phyloP scores from a whole-genome alignment of 2,113 vertebrate species.

The Cyanoramphus novaezelandiae region DNA sequence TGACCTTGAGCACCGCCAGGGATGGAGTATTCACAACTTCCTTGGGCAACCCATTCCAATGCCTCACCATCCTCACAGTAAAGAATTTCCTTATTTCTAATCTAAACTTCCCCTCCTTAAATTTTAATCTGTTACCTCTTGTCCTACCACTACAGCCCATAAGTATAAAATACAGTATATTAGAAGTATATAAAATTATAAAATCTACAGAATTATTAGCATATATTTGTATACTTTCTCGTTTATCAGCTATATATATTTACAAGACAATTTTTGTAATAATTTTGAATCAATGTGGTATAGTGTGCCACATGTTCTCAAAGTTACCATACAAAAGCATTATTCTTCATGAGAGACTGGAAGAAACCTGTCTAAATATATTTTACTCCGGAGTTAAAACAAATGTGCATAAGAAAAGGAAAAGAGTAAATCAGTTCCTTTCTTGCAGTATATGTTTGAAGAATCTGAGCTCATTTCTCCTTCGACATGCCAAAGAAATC shows the following conservation, averaged over 20 bases:
- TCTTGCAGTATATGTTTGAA: background rate
- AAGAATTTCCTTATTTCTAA: background rate
- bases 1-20: background rate
- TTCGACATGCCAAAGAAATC: background rate
- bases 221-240: background rate
- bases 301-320: background rate
- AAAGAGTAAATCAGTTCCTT: background rate
- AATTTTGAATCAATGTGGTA: background rate
- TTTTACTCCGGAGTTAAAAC: background rate
- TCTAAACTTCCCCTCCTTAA: background rate
- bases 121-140: background rate
- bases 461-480: background rate
- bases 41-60: background rate
- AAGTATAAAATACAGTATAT: background rate
- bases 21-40: background rate
- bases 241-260: background rate
- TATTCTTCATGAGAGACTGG: background rate
- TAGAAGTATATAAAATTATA: background rate
- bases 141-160: background rate
- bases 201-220: background rate
- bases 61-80: background rate
- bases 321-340: background rate
- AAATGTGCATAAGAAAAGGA: background rate
- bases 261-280: background rate
- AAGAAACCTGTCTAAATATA: background rate